Conservation (phyloP, 2,797 vertebrate species). For the Fistularia commersonii region DNA sequence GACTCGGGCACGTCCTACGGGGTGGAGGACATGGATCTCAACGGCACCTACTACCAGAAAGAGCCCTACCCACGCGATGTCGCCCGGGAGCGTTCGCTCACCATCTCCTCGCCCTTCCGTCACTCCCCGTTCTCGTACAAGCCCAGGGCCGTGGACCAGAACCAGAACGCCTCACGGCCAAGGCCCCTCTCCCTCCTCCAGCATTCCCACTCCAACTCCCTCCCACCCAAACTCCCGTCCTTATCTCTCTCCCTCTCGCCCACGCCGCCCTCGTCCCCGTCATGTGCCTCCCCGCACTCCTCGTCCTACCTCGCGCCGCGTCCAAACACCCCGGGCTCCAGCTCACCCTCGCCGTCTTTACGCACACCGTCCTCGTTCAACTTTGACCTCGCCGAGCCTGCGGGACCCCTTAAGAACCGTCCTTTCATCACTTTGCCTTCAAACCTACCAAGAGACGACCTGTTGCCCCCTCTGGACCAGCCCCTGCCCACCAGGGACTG, state of each 20-base stretch:
- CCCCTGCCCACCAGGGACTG: slow-evolving; percentile 84
- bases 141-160: slow-evolving; percentile 73
- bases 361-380: slow-evolving; percentile 72
- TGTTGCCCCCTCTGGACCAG: slow-evolving; percentile 82
- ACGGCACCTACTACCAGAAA: slow-evolving; percentile 71
- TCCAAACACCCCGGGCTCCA: slow-evolving; percentile 73
- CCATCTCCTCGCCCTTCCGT: slow-evolving; percentile 80
- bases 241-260: slow-evolving; percentile 77
- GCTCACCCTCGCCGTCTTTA: slow-evolving; percentile 59
- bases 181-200: slow-evolving; percentile 78
- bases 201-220: slow-evolving; percentile 77
- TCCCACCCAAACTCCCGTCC: slow-evolving; percentile 75
- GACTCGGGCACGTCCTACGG: slow-evolving; percentile 51
- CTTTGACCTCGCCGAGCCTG: slow-evolving; percentile 73
- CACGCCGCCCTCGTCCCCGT: slow-evolving; percentile 75
- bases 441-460: slow-evolving; percentile 69
- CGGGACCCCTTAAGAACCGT: slow-evolving; percentile 58
- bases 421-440: slow-evolving; percentile 49
- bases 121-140: slow-evolving; percentile 76
- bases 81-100: slow-evolving; percentile 73
- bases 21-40: slow-evolving; percentile 68
- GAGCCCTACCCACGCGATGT: slow-evolving; percentile 64
- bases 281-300: slow-evolving; percentile 70
- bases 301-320: slow-evolving; percentile 73
- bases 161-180: slow-evolving; percentile 73